These are phyloP conservation scores for Tortricodes alternella DNA, from an alignment of 2,888 invertebrate species.

Conservation along the genomic window DNA sequence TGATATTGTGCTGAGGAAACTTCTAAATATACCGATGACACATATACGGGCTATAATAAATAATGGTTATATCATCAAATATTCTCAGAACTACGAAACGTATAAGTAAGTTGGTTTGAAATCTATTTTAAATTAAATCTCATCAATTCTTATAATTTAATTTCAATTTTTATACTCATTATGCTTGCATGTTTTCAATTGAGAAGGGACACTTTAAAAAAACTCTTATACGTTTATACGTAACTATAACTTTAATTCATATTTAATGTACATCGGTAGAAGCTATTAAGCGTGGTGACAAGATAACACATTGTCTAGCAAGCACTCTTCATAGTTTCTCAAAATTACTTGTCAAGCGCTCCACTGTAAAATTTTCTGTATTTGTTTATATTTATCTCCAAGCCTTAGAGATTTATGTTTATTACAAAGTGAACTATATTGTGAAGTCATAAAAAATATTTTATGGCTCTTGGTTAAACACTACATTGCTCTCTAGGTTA, in stretches of 20 bases:
- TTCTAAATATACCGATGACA: slow-evolving; percentile 25
- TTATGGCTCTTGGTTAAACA: slow-evolving; percentile 10
- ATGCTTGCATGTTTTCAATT: too few relatives aligned
- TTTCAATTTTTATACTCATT: too few relatives aligned
- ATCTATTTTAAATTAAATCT: too few relatives aligned
- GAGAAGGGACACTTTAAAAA: too few relatives aligned
- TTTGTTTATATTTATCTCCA: slow-evolving; percentile 21
- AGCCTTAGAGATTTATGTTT: background rate
- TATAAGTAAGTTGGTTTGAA: too few relatives aligned
- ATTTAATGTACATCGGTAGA: too few relatives aligned
- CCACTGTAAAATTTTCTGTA: slow-evolving; percentile 4
- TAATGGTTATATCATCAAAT: background rate
- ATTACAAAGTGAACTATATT: background rate
- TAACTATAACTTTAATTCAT: too few relatives aligned
- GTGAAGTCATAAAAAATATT: slow-evolving; percentile 16
- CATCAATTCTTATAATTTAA: too few relatives aligned
- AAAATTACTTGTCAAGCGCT: slow-evolving; percentile 2
- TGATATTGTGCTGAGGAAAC: slow-evolving; percentile 25
- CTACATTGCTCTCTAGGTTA: slow-evolving; percentile 1
- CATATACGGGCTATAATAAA: slow-evolving; percentile 3
- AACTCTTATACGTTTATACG: too few relatives aligned
- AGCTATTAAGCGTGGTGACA: background rate
- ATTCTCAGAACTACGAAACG: slow-evolving; percentile 2
- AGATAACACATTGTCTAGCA: background rate
- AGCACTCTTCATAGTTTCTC: background rate